These are phyloP conservation scores for Dicrurus megarhynchus DNA, from an alignment of 2,113 vertebrate species.

Conservation along the genomic window DNA sequence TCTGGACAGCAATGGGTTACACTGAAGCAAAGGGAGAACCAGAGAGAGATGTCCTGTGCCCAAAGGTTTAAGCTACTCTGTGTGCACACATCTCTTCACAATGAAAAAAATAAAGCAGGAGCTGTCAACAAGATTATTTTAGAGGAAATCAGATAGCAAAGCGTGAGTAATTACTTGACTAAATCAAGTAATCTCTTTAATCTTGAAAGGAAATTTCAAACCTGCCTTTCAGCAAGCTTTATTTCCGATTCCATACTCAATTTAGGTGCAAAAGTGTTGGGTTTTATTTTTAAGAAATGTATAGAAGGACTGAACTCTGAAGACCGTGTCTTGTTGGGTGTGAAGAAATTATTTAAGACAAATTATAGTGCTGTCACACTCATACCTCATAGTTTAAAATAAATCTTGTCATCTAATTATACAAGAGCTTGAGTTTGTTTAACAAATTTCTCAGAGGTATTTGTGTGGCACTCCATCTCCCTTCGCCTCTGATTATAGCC, in stretches of 20 bases:
- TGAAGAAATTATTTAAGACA: conserved; percentile 71
- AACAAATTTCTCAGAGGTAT: conserved; percentile 64
- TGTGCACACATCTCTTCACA: not conserved
- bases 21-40: not conserved
- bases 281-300: conserved; percentile 49
- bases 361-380: conserved; percentile 73
- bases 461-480: conserved; percentile 10
- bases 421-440: conserved; percentile 64
- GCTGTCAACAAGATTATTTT: conserved; percentile 31
- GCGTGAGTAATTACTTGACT: conserved; percentile 66
- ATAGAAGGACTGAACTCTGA: conserved; percentile 46
- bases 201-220: conserved; percentile 55
- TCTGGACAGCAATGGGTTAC: not conserved
- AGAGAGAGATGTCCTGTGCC: not conserved
- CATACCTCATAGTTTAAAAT: conserved; percentile 69
- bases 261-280: conserved; percentile 42
- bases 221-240: conserved; percentile 38
- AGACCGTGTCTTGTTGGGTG: conserved; percentile 37
- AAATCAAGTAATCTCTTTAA: conserved; percentile 47
- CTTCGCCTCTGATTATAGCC: conserved; percentile 35
- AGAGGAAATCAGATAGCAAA: conserved; percentile 53
- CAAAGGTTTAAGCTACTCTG: not conserved
- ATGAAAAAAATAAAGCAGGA: not conserved
- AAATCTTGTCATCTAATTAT: conserved; percentile 76
- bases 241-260: conserved; percentile 40